These are phyloP conservation scores for Fragum fragum DNA, from an alignment of 2,888 invertebrate species.

Conservation along the genomic window DNA sequence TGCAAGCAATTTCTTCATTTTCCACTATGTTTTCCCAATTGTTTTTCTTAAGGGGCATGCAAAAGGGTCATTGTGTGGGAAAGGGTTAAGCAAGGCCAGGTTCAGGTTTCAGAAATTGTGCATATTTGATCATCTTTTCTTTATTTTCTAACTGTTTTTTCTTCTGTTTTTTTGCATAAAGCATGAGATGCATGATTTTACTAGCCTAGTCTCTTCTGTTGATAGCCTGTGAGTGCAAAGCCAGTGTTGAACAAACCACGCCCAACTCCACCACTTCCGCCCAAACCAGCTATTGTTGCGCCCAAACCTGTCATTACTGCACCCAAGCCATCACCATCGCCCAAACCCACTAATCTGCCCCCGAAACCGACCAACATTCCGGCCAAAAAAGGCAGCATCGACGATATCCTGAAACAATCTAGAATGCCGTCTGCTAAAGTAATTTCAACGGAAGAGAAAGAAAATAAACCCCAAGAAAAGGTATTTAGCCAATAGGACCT, in stretches of 20 bases:
- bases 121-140: slow-evolving; percentile 16
- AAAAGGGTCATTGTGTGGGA: no score
- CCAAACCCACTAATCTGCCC: slow-evolving; percentile 75
- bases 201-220: slow-evolving; percentile 50
- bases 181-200: slow-evolving; percentile 27
- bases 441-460: not conserved
- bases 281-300: slow-evolving; percentile 43
- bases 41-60: no score
- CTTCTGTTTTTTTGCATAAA: not conserved
- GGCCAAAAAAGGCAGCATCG: slow-evolving; percentile 47
- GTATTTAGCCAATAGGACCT: not conserved
- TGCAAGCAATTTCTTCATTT: no score
- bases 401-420: slow-evolving; percentile 66
- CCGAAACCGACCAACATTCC: slow-evolving; percentile 72
- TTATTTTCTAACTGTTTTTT: slow-evolving; percentile 5
- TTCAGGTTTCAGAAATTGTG: not conserved
- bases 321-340: slow-evolving; percentile 48
- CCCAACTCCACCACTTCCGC: slow-evolving; percentile 75
- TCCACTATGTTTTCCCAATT: no score
- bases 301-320: slow-evolving; percentile 53
- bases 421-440: slow-evolving; percentile 62
- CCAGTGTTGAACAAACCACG: slow-evolving; percentile 57
- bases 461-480: slow-evolving; percentile 30
- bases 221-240: slow-evolving; percentile 62
- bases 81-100: not conserved